Percentiles rank a stretch among this genome's conserved stretches.
phyloP scores from a whole-genome alignment of 2,888 invertebrate species.

The Chymomyza procnemis region DNA sequence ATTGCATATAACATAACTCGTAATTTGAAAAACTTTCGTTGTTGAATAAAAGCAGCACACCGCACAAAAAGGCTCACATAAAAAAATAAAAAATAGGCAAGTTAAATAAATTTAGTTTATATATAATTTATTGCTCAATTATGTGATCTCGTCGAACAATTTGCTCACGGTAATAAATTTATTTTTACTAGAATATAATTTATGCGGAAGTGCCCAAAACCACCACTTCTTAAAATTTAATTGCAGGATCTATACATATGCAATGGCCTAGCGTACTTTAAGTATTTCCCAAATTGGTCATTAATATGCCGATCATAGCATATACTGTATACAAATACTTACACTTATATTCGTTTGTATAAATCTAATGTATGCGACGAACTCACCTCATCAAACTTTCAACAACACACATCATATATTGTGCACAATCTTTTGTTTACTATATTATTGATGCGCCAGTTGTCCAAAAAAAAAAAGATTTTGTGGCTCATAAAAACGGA shows the following conservation, averaged over 20 bases:
- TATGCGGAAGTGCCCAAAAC: not conserved
- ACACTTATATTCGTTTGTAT: no score
- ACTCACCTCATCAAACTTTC: conserved; percentile 70
- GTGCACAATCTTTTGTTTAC: conserved; percentile 51
- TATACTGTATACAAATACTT: not conserved
- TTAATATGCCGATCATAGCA: conserved; percentile 24
- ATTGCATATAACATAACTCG: no score
- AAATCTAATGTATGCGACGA: conserved; percentile 23
- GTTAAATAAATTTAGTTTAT: not conserved
- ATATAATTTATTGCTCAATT: not conserved
- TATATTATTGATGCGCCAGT: not conserved
- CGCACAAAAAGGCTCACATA: no score
- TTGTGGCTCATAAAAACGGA: conserved; percentile 47
- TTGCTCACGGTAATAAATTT: not conserved
- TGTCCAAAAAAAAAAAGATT: not conserved
- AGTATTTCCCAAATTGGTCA: conserved; percentile 26
- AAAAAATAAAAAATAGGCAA: not conserved
- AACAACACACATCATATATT: conserved; percentile 33
- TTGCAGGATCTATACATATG: not conserved
- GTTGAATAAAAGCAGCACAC: no score
- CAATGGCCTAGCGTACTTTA: not conserved
- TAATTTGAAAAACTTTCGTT: no score
- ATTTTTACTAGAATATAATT: not conserved
- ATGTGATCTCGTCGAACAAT: not conserved
- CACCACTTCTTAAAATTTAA: not conserved